Conservation (phyloP, 1,140 invertebrate genomes). For the Aphelenchoides fujianensis region DNA sequence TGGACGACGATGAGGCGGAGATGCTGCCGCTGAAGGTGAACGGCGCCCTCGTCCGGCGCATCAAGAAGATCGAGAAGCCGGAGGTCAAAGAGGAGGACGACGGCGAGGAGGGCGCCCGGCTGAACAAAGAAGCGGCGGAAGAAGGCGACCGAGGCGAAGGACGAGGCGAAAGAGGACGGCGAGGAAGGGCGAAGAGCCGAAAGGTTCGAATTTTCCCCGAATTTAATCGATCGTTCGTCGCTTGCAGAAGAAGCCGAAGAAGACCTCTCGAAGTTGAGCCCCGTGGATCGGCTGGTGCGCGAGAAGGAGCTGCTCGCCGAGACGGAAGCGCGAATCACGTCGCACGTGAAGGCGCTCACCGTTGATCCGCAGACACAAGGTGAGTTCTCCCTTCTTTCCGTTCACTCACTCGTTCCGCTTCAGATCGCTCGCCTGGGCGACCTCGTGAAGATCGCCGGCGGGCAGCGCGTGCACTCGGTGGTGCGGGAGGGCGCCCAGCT, state of each 20-base stretch:
- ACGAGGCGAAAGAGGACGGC: constrained; percentile 54
- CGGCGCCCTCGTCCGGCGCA: constrained; percentile 44
- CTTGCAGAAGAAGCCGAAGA: constrained; percentile 53
- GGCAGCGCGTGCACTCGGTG: constrained; percentile 71
- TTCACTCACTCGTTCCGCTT: too few species aligned
- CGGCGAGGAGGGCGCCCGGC: constrained; percentile 47
- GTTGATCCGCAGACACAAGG: constrained; percentile 78
- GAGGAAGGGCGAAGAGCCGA: neutral
- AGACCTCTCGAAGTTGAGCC: constrained; percentile 65
- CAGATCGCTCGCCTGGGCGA: constrained; percentile 73
- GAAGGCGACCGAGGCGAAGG: constrained; percentile 50
- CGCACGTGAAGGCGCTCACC: constrained; percentile 74
- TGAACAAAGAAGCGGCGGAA: too few species aligned
- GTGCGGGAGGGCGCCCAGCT: constrained; percentile 76
- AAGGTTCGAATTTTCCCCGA: constrained; percentile 9
- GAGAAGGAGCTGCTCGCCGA: constrained; percentile 74
- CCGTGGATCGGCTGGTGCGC: constrained; percentile 72
- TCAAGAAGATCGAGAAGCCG: constrained; percentile 40
- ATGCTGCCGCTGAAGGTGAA: constrained; percentile 56
- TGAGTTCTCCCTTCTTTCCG: constrained; percentile 63
- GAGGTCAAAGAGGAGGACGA: constrained; percentile 45
- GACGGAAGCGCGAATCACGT: constrained; percentile 78
- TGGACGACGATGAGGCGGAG: constrained; percentile 48
- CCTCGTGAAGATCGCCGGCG: constrained; percentile 73
- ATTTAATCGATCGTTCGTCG: too few species aligned